A percentile compares a stretch with the other conserved stretches of the same genome.
These are phyloP conservation scores for rabbit (Oryctolagus cuniculus) DNA, from an alignment of 2,113 vertebrate species.

Conservation along the genomic window DNA sequence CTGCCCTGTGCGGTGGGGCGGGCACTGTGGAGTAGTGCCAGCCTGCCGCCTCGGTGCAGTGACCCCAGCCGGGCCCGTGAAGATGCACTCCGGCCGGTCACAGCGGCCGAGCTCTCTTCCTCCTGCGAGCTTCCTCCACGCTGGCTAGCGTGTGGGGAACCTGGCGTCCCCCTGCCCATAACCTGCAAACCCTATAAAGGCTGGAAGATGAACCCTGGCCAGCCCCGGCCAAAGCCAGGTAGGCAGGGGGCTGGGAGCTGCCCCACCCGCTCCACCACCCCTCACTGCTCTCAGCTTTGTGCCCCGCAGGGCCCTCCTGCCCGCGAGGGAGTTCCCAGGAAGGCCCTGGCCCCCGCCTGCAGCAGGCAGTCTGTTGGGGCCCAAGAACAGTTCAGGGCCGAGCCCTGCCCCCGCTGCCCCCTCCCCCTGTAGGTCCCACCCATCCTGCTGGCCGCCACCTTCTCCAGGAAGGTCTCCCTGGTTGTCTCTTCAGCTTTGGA, in stretches of 20 bases:
- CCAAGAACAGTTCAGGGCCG: accelerated
- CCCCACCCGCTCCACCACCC: too few species aligned
- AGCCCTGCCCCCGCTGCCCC: background rate
- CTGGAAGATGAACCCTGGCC: too few species aligned
- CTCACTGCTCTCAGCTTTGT: background rate
- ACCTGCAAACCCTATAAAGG: background rate
- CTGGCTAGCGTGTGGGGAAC: background rate
- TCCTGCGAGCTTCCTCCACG: too few species aligned
- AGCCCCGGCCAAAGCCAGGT: too few species aligned
- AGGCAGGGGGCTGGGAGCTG: background rate
- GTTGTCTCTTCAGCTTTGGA: background rate
- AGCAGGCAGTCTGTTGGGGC: too few species aligned
- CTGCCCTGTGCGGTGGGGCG: accelerated
- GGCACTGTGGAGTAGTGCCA: background rate
- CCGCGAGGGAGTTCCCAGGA: background rate
- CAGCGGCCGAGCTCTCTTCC: too few species aligned
- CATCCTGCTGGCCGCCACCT: background rate
- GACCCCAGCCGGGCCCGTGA: background rate
- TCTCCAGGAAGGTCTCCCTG: conserved; percentile 1
- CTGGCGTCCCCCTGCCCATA: background rate
- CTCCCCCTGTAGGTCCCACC: background rate
- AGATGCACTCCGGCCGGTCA: too few species aligned
- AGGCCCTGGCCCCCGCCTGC: background rate
- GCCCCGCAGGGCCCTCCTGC: background rate
- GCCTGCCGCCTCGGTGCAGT: background rate